phyloP scores from a whole-genome alignment of 1,140 invertebrate species.

The Babylonia areolata region DNA sequence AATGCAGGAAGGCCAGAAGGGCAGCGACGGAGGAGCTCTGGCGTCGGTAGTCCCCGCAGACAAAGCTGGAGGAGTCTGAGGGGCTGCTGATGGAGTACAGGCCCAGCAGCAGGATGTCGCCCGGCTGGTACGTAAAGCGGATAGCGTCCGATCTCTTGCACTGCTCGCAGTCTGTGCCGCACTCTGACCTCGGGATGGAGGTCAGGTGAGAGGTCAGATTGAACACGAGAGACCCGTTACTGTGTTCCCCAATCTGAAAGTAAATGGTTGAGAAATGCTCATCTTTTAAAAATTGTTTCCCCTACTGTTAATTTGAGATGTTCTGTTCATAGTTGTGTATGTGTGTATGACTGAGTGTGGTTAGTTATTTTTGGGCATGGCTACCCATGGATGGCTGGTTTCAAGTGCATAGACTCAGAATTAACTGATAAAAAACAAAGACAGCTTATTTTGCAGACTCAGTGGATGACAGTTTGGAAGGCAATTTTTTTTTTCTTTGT shows the following conservation, averaged over 20 bases:
- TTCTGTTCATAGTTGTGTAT: no score
- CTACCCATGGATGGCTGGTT: no score
- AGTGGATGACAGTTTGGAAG: no score
- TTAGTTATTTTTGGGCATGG: no score
- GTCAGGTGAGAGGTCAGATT: background rate
- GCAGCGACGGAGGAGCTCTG: constrained; percentile 47
- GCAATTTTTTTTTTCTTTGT: no score
- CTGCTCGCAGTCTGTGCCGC: constrained; percentile 35
- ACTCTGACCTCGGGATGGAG: constrained; percentile 28
- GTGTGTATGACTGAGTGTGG: no score
- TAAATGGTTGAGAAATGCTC: no score
- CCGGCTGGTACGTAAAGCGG: constrained; percentile 53
- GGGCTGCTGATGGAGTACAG: constrained; percentile 54
- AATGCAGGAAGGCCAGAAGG: constrained; percentile 53
- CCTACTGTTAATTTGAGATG: no score
- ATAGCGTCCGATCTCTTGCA: constrained; percentile 40
- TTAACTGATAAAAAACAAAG: no score
- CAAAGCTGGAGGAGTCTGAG: constrained; percentile 30
- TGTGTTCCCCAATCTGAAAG: constrained; percentile 32
- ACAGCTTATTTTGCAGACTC: no score
- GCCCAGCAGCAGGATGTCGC: constrained; percentile 59
- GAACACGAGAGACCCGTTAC: constrained; percentile 20
- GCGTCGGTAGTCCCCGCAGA: constrained; percentile 50
- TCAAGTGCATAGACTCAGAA: no score
- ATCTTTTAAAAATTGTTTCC: no score